Conservation (phyloP, 2,888 invertebrate species). For the Melitaea athalia region DNA sequence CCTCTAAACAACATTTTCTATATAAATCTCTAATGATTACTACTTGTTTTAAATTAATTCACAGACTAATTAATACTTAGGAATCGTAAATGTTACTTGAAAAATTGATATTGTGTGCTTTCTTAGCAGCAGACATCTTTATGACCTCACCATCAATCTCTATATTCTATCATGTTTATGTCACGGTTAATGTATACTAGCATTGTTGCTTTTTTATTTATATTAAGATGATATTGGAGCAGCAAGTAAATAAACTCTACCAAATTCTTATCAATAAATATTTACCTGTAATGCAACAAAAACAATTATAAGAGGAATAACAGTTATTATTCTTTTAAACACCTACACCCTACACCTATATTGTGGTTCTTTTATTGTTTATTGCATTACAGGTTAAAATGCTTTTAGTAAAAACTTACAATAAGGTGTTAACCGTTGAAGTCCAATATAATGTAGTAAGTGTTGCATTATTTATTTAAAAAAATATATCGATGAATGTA, state of each 20-base stretch:
- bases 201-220: neutral
- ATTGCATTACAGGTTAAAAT: neutral
- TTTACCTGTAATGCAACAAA: slow-evolving; percentile 17
- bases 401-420: neutral
- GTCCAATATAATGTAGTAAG: neutral
- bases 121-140: too few relatives aligned
- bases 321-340: neutral
- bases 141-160: too few relatives aligned
- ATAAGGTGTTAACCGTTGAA: neutral
- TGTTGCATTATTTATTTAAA: too few relatives aligned
- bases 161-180: neutral
- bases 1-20: too few relatives aligned
- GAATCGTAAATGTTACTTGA: too few relatives aligned
- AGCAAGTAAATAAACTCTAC: slow-evolving; percentile 31
- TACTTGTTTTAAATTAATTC: too few relatives aligned
- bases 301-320: neutral
- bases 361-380: neutral
- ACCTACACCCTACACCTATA: too few relatives aligned
- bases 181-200: neutral
- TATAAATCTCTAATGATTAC: too few relatives aligned
- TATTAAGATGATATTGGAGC: slow-evolving; percentile 16
- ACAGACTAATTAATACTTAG: too few relatives aligned
- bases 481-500: too few relatives aligned
- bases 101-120: too few relatives aligned
- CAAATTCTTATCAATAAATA: neutral